A percentile compares a stretch with the other conserved stretches of the same genome.
phyloP scores from a whole-genome alignment of 2,888 invertebrate genomes.

The Drosophila demipolita region DNA sequence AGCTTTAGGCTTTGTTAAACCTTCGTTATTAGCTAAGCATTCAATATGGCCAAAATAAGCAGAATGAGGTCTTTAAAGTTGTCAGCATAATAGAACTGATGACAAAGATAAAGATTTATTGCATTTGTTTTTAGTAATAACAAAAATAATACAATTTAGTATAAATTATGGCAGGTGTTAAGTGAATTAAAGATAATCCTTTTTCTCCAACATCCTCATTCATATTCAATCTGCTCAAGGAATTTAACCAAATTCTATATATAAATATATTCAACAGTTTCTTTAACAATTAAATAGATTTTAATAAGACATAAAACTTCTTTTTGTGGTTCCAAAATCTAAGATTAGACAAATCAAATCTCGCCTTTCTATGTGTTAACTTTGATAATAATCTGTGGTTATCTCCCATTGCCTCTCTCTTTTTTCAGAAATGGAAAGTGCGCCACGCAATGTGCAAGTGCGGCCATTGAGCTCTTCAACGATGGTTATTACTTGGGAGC shows the following conservation, averaged over 20 bases:
- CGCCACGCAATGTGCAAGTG: slow-evolving; percentile 97
- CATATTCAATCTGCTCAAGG: neutral
- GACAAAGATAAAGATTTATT: neutral
- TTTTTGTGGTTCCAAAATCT: neutral
- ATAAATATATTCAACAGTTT: neutral
- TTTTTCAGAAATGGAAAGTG: slow-evolving; percentile 94
- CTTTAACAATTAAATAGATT: neutral
- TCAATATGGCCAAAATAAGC: neutral
- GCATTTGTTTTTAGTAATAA: neutral
- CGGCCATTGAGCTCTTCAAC: slow-evolving; percentile 97
- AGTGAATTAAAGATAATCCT: neutral
- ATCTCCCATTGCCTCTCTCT: neutral
- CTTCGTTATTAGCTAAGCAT: neutral
- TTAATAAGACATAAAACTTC: neutral
- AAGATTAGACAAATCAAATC: neutral
- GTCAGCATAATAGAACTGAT: neutral
- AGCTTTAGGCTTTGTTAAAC: neutral
- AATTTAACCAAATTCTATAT: neutral
- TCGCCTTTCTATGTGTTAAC: slow-evolving; percentile 14
- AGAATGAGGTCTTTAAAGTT: neutral
- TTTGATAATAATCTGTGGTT: slow-evolving; percentile 28
- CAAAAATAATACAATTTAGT: neutral
- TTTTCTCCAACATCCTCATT: too few relatives aligned
- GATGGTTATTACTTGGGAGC: slow-evolving; percentile 99
- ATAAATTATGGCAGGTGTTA: neutral